Base-by-base conservation (phyloP, 2,888 invertebrate genomes). In the Slavum lentiscoides region DNA sequence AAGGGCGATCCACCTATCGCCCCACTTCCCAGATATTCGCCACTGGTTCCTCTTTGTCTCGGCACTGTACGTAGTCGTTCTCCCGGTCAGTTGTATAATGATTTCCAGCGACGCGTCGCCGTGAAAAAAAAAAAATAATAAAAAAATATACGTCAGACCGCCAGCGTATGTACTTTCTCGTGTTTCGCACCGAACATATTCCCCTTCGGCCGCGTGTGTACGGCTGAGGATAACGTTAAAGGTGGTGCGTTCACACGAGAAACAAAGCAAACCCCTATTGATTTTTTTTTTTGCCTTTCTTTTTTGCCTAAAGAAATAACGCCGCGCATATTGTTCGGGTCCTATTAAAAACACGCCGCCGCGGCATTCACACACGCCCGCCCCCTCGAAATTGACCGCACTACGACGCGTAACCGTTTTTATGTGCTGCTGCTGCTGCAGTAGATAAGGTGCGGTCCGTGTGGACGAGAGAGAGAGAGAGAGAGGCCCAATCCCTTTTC, bases 181-280 rank as follows among this genome's bases (percentile, higher is more conserved):
- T 43, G 43, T 43, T 43, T 43, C 43, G 43, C 43, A 4, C 4
- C 30, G 30, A 30, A 30, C 43, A 7, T 4, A 9, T 43, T 43
- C 77, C 77, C 77, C 77, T 62, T 55, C 69, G 69, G 37, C 61
- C 23, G 61, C 15, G 30, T 30, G 30, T 61, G 11, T 11, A 9
- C 21, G 59, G 58, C 30, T 30, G 30, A 19, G 43, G 43, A 43
- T 1, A 9, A 43, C 11, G 13, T 49, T 53, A 53, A 62, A 77
- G 77, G 75, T 68, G 75, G 67, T 66, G 30, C 30, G 55, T 76
- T 76, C 76, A 68, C 68, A 69, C 49, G 61, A 69, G 69, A 68
- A 67, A 76, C 75, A 76, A 76, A 76, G 67, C 67, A n/a, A 68
- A 75, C 75, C 75, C 75, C 75, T 67, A 68, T 76, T 49, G 75